Conservation (phyloP, 2,797 vertebrate genomes). For the Stomatorhinus walkeri region DNA sequence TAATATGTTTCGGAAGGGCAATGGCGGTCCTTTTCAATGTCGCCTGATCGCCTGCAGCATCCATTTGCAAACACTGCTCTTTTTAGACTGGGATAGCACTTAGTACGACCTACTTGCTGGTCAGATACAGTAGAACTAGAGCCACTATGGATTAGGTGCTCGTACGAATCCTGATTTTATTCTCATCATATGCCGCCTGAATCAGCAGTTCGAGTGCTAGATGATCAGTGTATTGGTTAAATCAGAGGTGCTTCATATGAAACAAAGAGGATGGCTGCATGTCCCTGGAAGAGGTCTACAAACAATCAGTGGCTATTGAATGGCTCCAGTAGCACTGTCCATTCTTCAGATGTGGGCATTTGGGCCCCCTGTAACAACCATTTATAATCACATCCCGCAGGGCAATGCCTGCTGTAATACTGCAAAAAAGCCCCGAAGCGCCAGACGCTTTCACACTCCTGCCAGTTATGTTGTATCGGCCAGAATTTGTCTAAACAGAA, state of each 20-base stretch:
- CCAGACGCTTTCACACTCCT: constrained; percentile 42
- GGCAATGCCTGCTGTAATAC: background rate
- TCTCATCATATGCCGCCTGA: background rate
- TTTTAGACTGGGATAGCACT: background rate
- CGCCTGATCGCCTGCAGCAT: background rate
- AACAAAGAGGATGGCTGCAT: background rate
- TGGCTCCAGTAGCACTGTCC: background rate
- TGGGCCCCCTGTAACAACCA: background rate
- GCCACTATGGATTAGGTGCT: background rate
- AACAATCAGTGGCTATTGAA: background rate
- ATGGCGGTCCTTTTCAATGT: background rate
- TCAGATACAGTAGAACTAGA: background rate
- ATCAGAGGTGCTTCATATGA: background rate
- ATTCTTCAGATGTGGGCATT: background rate
- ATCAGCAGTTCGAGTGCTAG: background rate
- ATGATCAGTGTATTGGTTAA: background rate
- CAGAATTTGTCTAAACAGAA: constrained; percentile 56
- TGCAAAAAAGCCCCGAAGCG: background rate
- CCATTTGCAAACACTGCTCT: background rate
- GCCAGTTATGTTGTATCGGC: constrained; percentile 62
- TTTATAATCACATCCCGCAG: background rate
- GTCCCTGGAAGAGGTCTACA: background rate
- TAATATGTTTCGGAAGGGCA: background rate
- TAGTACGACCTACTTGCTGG: background rate
- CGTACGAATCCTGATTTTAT: background rate